phyloP scores from a whole-genome alignment of 2,113 vertebrate species.

The Rostratula benghalensis region DNA sequence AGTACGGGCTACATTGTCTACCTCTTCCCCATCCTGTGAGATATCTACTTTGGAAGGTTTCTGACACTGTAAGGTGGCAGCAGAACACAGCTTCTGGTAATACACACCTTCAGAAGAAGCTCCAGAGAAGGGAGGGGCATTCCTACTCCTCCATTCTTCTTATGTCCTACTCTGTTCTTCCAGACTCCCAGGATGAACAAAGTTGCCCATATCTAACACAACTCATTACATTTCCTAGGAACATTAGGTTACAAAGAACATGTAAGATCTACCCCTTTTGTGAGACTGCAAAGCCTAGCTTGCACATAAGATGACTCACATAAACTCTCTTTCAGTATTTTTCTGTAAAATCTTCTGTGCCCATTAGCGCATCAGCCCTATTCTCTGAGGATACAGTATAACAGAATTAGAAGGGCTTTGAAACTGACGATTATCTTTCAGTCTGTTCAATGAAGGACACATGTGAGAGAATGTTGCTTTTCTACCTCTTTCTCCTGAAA shows the following conservation, averaged over 20 bases:
- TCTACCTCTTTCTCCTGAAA: not conserved
- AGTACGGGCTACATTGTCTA: not conserved
- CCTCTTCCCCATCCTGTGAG: too few relatives aligned
- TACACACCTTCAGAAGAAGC: not conserved
- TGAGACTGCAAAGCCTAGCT: not conserved
- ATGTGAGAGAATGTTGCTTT: not conserved
- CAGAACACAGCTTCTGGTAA: not conserved
- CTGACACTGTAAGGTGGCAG: not conserved
- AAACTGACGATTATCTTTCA: not conserved
- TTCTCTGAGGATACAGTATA: not conserved
- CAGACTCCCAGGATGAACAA: not conserved
- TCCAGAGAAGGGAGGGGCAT: not conserved
- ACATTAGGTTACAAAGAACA: not conserved
- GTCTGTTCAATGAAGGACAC: not conserved
- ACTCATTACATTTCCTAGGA: not conserved
- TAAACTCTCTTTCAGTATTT: not conserved
- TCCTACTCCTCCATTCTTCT: not conserved
- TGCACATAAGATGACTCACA: not conserved
- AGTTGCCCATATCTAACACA: not conserved
- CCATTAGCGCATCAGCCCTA: not conserved
- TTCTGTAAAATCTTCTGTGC: not conserved
- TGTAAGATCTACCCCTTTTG: not conserved
- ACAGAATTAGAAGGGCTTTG: slow-evolving; percentile 46
- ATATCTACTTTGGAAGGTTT: not conserved
- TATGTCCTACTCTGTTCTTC: not conserved